Conservation (phyloP, 2,113 vertebrate species). For the Zeus faber region DNA sequence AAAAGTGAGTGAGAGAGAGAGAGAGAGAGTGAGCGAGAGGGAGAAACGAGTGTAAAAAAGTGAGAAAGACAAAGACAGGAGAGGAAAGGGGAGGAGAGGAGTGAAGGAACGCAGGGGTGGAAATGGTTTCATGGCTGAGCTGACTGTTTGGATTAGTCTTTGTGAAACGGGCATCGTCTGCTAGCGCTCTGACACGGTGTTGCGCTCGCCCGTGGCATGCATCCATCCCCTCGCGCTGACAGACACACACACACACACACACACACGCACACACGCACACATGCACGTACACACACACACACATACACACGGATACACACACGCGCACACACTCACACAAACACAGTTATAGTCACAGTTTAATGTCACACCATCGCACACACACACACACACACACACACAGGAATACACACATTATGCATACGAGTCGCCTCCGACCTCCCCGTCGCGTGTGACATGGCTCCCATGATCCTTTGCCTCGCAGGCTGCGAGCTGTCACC, state of each 20-base stretch:
- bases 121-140: slow-evolving; percentile 76
- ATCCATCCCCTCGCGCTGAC: slow-evolving; percentile 64
- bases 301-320: background rate
- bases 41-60: background rate
- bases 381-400: background rate
- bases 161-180: slow-evolving; percentile 76
- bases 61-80: background rate
- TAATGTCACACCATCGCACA: no score
- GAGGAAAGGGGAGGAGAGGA: background rate
- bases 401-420: slow-evolving; percentile 17
- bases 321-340: slow-evolving; percentile 1
- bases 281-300: background rate
- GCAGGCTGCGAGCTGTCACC: slow-evolving; percentile 71
- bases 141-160: slow-evolving; percentile 75
- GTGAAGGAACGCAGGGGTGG: slow-evolving; percentile 31
- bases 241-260: slow-evolving; percentile 29
- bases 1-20: background rate
- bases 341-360: no score
- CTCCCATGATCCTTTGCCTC: slow-evolving; percentile 72
- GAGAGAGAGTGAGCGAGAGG: background rate
- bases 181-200: slow-evolving; percentile 78
- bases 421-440: slow-evolving; percentile 57
- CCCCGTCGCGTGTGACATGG: slow-evolving; percentile 61
- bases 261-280: slow-evolving; percentile 20
- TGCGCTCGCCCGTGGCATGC: slow-evolving; percentile 71